Evolutionary conservation across 2,113 vertebrate genomes (phyloP).

Genomic region (Saguinus midas): DNA sequence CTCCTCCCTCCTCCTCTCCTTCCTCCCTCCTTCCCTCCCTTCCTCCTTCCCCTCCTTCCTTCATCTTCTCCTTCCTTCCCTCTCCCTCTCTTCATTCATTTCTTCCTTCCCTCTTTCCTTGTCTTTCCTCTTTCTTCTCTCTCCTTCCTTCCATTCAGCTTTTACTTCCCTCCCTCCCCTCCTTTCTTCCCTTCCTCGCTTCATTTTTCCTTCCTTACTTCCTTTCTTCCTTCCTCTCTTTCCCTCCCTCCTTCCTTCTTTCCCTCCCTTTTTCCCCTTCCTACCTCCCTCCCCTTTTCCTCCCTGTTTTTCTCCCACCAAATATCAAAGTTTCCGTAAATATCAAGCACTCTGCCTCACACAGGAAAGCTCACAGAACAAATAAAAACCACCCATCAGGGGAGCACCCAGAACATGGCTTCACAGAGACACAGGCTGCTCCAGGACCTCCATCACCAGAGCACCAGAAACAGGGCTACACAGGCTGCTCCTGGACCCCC

Average conservation of each 20-base stretch:
- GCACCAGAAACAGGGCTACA: background rate
- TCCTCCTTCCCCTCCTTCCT: too few relatives aligned
- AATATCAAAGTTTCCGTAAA: background rate
- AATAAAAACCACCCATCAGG: background rate
- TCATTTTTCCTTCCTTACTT: too few relatives aligned
- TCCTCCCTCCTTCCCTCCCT: too few relatives aligned
- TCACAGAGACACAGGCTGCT: too few relatives aligned
- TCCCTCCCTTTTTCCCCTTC: background rate
- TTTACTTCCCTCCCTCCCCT: accelerated
- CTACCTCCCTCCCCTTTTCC: too few relatives aligned
- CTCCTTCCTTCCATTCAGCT: accelerated
- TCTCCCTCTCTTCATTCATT: too few relatives aligned
- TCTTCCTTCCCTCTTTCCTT: accelerated
- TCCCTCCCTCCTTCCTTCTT: background rate
- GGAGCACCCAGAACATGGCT: too few relatives aligned
- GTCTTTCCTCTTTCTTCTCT: too few relatives aligned
- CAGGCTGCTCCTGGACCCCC: too few relatives aligned
- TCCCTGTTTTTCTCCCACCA: background rate
- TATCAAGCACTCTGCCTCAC: accelerated
- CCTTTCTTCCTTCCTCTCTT: accelerated
- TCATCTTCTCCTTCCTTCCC: too few relatives aligned
- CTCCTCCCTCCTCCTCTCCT: too few relatives aligned
- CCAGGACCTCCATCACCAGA: too few relatives aligned
- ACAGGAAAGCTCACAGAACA: background rate
- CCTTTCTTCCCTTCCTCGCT: accelerated